A percentile compares a stretch with the other conserved stretches of the same genome.
phyloP scores from a whole-genome alignment of 2,113 vertebrate genomes.

The Kryptolebias marmoratus region DNA sequence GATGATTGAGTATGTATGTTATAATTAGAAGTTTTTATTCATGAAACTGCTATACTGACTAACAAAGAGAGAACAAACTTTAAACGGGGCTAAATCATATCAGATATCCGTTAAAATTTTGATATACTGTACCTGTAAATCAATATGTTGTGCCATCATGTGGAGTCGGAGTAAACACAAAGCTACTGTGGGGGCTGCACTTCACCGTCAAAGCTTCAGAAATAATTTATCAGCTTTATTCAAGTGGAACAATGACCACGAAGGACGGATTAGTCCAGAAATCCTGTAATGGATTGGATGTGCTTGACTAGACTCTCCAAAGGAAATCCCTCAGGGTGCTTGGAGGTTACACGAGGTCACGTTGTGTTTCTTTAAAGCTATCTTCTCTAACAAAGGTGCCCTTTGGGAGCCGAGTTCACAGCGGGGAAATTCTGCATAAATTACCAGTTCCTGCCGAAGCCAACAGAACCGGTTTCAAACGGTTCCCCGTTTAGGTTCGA shows the following conservation, averaged over 20 bases:
- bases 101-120: not conserved
- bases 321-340: constrained; percentile 65
- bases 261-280: constrained; percentile 68
- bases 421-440: constrained; percentile 16
- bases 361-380: constrained; percentile 38
- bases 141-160: not conserved
- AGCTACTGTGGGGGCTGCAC: constrained; percentile 11
- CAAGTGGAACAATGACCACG: constrained; percentile 64
- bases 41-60: not conserved
- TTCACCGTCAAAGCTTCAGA: constrained; percentile 37
- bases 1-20: no score
- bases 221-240: constrained; percentile 62
- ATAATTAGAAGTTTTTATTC: not conserved
- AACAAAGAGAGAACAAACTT: no score
- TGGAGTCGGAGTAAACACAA: constrained; percentile 5
- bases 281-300: constrained; percentile 68
- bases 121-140: not conserved
- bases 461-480: not conserved
- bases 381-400: constrained; percentile 22
- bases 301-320: constrained; percentile 58
- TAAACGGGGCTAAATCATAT: not conserved
- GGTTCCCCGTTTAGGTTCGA: not conserved
- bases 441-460: not conserved
- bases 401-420: constrained; percentile 20
- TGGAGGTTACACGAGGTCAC: constrained; percentile 44